Evolutionary conservation across 2,888 invertebrate genomes (phyloP).

Genomic region (Lasioglossum vierecki): DNA sequence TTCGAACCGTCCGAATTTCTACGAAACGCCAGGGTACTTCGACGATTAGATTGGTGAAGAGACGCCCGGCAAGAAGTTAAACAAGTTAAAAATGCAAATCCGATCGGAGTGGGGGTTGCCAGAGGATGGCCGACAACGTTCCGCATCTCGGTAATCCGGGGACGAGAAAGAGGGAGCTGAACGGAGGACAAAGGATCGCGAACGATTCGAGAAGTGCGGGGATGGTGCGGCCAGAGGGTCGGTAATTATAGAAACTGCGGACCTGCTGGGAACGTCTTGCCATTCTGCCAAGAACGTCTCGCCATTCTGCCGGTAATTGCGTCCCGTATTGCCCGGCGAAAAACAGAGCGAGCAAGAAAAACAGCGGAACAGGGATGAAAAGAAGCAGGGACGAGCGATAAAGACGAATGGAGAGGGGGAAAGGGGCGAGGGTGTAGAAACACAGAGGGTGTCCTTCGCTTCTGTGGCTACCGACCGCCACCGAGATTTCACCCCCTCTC

Average conservation of each 20-base stretch:
- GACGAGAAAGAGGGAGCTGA: constrained; percentile 13
- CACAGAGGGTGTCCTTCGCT: neutral
- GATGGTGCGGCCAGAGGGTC: neutral
- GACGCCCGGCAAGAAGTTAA: neutral
- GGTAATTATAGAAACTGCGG: constrained; percentile 70
- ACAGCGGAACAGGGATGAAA: constrained; percentile 41
- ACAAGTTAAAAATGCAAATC: constrained; percentile 39
- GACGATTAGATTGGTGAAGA: neutral
- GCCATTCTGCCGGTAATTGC: constrained; percentile 73
- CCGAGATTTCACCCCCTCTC: neutral
- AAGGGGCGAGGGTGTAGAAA: constrained; percentile 20
- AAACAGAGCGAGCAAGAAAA: constrained; percentile 45
- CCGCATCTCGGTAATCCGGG: constrained; percentile 33
- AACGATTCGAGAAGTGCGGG: constrained; percentile 32
- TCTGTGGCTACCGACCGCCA: neutral
- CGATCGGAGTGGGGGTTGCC: neutral
- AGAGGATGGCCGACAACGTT: constrained; percentile 15
- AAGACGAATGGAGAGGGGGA: constrained; percentile 19
- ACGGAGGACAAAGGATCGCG: constrained; percentile 53
- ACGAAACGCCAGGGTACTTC: neutral
- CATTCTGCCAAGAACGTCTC: constrained; percentile 68
- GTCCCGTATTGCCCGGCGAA: constrained; percentile 58
- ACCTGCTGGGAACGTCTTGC: constrained; percentile 70
- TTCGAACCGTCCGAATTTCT: neutral
- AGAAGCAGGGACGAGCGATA: constrained; percentile 37